These are phyloP conservation scores for Catharus bicknelli DNA, from an alignment of 2,113 vertebrate genomes.

Conservation along the genomic window DNA sequence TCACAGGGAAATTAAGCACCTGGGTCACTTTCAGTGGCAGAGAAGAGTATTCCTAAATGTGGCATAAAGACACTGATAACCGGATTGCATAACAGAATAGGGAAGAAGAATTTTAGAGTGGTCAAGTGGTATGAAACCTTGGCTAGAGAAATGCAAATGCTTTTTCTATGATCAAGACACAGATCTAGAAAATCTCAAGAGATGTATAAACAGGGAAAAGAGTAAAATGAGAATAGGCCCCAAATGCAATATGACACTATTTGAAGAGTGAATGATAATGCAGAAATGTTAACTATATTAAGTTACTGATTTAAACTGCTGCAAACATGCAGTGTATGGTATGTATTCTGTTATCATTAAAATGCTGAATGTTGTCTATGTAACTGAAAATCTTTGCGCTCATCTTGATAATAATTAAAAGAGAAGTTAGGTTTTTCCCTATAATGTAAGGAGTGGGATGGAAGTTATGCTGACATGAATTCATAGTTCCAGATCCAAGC, in stretches of 20 bases:
- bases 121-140: not conserved
- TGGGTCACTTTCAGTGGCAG: not conserved
- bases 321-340: not conserved
- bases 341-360: not conserved
- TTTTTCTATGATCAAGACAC: not conserved
- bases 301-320: not conserved
- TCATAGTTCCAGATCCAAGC: rapidly evolving
- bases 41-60: not conserved
- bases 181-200: not conserved
- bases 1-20: not conserved
- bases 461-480: not conserved
- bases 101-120: not conserved
- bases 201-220: not conserved
- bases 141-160: not conserved
- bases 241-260: not conserved
- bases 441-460: not conserved
- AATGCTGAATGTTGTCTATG: not conserved
- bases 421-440: not conserved
- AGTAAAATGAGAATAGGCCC: not conserved
- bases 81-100: not conserved
- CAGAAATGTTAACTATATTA: not conserved
- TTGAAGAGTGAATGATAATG: not conserved
- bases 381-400: not conserved
- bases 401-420: not conserved
- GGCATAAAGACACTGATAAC: not conserved